Evolutionary conservation across 1,140 invertebrate genomes (phyloP).

Genomic region (Atopsyche davidsoni): DNA sequence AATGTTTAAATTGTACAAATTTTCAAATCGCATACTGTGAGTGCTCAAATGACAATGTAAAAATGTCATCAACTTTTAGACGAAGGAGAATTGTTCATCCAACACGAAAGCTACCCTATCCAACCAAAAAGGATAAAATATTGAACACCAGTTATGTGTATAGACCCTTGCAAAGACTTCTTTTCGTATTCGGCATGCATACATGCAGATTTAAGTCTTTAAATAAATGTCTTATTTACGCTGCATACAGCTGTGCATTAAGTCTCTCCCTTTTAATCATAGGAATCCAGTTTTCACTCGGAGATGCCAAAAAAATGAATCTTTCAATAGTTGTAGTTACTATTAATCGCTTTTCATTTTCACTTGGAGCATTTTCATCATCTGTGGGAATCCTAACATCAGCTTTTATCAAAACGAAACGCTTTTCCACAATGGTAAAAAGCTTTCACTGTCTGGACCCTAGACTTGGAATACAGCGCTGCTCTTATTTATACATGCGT

Average conservation of each 20-base stretch:
- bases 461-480: slow-evolving; percentile 1
- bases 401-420: slow-evolving; percentile 5
- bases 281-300: background rate
- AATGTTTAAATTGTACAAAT: no score
- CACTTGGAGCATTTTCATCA: background rate
- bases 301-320: background rate
- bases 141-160: background rate
- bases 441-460: slow-evolving; percentile 3
- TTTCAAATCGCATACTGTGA: no score
- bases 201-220: background rate
- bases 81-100: no score
- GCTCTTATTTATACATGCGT: background rate
- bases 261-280: background rate
- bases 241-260: background rate
- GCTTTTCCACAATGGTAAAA: slow-evolving; percentile 3
- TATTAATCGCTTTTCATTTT: background rate
- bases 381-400: slow-evolving; percentile 1
- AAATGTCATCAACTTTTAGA: no score
- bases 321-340: no score
- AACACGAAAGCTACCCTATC: no score
- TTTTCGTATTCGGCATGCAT: background rate
- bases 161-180: background rate
- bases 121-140: no score
- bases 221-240: background rate
- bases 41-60: no score